A percentile compares a stretch with the other conserved stretches of the same genome.
These are phyloP conservation scores for Helostoma temminkii DNA, from an alignment of 2,797 vertebrate species.

Conservation along the genomic window DNA sequence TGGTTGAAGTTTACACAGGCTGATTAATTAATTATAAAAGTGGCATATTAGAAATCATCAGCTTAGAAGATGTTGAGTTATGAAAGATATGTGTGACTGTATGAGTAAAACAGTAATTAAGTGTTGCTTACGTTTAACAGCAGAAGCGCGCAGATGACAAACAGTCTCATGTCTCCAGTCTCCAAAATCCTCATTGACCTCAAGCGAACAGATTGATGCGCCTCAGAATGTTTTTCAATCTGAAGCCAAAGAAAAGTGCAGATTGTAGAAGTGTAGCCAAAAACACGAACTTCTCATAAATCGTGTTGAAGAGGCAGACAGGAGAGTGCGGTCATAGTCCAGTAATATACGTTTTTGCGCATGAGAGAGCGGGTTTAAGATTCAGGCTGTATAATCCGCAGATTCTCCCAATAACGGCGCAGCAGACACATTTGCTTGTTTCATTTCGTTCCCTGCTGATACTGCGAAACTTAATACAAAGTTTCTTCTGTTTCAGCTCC, in stretches of 20 bases:
- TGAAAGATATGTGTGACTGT: not conserved
- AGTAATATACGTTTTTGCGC: slow-evolving; percentile 44
- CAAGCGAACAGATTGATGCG: slow-evolving; percentile 16
- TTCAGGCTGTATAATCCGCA: slow-evolving; percentile 26
- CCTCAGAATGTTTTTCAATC: slow-evolving; percentile 16
- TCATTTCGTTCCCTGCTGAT: slow-evolving; percentile 34
- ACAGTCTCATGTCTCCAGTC: slow-evolving; percentile 64
- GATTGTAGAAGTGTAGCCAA: not conserved
- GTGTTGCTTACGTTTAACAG: slow-evolving; percentile 75
- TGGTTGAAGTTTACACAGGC: not conserved
- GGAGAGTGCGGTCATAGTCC: slow-evolving; percentile 35
- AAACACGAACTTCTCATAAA: slow-evolving; percentile 12
- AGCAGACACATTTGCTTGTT: slow-evolving; percentile 17
- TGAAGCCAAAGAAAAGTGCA: slow-evolving; percentile 1
- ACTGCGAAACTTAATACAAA: slow-evolving; percentile 37
- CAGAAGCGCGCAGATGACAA: slow-evolving; percentile 72
- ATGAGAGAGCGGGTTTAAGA: slow-evolving; percentile 17
- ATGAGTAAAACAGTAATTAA: slow-evolving; percentile 2
- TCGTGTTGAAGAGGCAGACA: slow-evolving; percentile 14
- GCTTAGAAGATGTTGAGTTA: fast-evolving
- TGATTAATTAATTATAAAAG: not conserved
- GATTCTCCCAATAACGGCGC: slow-evolving; percentile 17
- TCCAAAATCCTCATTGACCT: slow-evolving; percentile 34
- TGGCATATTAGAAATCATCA: not conserved
- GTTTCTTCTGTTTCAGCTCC: slow-evolving; percentile 58